Evolutionary conservation across 2,797 vertebrate genomes (phyloP).

Genomic region (Hippoglossus hippoglossus): DNA sequence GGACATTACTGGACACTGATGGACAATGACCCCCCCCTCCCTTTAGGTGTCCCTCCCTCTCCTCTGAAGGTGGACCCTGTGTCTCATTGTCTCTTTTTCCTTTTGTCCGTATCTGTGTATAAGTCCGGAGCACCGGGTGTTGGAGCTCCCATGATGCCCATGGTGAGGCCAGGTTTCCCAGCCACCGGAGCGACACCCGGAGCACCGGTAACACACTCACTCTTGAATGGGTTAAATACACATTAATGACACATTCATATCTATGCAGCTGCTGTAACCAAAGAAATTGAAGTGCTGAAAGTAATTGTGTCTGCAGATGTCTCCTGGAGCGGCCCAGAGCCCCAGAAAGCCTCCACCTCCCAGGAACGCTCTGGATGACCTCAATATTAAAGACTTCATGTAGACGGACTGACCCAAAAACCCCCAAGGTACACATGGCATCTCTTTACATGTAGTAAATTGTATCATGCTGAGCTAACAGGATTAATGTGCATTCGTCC

Average conservation of each 20-base stretch:
- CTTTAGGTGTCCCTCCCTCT: conserved; percentile 52
- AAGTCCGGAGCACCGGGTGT: conserved; percentile 88
- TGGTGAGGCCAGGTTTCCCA: conserved; percentile 93
- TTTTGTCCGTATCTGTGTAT: conserved; percentile 48
- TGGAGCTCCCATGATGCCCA: conserved; percentile 94
- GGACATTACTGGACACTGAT: conserved; percentile 68
- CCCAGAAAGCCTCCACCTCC: conserved; percentile 95
- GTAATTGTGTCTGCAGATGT: conserved; percentile 77
- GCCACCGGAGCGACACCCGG: conserved; percentile 83
- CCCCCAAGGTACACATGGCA: conserved; percentile 50
- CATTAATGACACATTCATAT: too few species aligned
- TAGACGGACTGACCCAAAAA: conserved; percentile 81
- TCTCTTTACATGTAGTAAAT: not conserved
- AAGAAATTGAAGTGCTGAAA: conserved; percentile 17
- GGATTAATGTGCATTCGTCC: too few species aligned
- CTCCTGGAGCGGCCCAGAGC: conserved; percentile 90
- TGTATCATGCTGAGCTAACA: not conserved
- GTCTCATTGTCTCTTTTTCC: conserved; percentile 52
- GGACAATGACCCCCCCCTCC: conserved; percentile 56
- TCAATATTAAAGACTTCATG: conserved; percentile 99
- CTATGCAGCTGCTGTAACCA: conserved; percentile 2
- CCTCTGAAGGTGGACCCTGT: conserved; percentile 3
- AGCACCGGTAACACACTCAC: conserved; percentile 85
- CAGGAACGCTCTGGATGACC: conserved; percentile 99
- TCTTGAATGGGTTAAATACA: not conserved